Evolutionary conservation across 2,113 vertebrate genomes (phyloP), one percentile per base, ranked within the genome.

Genomic region (Panthera tigris): DNA sequence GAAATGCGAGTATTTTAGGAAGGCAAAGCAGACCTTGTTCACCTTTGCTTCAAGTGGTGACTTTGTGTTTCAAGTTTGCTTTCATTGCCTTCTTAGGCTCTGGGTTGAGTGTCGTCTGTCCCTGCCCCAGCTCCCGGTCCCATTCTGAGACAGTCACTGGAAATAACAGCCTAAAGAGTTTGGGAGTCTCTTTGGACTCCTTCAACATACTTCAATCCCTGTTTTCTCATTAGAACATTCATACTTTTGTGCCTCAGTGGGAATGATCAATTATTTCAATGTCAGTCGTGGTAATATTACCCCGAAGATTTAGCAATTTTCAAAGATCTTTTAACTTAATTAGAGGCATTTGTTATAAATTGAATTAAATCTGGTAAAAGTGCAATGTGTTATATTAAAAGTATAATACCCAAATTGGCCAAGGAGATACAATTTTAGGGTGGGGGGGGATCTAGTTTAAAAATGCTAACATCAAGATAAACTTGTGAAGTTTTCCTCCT

Each of bases 1-100:
- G 98, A 99, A 98, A 98, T 98, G 98, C 98, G 97, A 98, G 98
- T 97, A 96, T 98, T 98, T 98, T 96, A 98, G 98, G 99, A 97
- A 99, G 98, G 95, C 95, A 98, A 98, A 95, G 45, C 78, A 94
- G 98, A 97, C 96, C 98, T 98, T 98, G 98, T 97, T 96, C 98
- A 97, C 97, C 98, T 98, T 98, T 98, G 97, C 98, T 98, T 97
- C 98, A 97, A 97, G 89, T 90, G 94, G 81, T 96, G 81, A 97
- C 95, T 98, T 98, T 98, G 97, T 96, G 99, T 98, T 98, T 80
- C 88, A 98, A 98, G 97, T 98, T 99, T 98, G 97, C 97, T 96
- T 97, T 99, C 91, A 92, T 95, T 95, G 82, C 97, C 80, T 96
- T 84, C 98, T 98, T 71, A 85, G 73, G 96, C 98, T 98, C 98